Base-by-base conservation (phyloP, 1,140 invertebrate genomes). In the Schmidtea mediterranea region DNA sequence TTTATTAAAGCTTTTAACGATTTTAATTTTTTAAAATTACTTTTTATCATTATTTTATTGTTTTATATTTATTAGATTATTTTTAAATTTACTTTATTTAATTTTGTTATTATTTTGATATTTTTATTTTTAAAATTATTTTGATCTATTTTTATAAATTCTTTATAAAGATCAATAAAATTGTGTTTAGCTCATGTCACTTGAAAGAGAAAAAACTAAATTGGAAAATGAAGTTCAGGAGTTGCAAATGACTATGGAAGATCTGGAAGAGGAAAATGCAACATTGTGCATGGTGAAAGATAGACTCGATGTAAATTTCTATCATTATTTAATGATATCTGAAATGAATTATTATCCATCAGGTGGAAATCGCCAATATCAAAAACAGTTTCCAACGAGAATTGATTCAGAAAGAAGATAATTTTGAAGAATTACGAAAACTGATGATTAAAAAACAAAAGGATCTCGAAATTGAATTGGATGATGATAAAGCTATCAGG, bases 201-300 rank as follows among this genome's bases (percentile, higher is more conserved):
- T 48, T 12, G 46, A 48, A 40, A 18, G 23, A 24, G 38, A 18
- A 6, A 48, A 48, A 48, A 18, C 5, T 19, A 15, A 48, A 24
- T 24, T 48, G 5, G 16, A 18, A 13, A 40, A 37, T 15, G n/a
- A 48, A 37, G 36, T 48, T 18, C 16, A 48, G 15, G 46, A 48
- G 15, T 24, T 48, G 16, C 46, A 48, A 24, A 6, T 23, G 3
- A 15, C 15, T 6, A 15, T 48, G 12, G 46, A 48, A 18, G 46
- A 48, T 22, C 15, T 48, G 46, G 46, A 48, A 48, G 46, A 37
- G 18, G 46, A 48, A 40, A 48, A 38, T 24, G 36, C 46, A 6
- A 48, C 46, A 18, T 15, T 40, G 6, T 18, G 23, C 15, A 40
- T 48, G 46, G 24, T 22, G 36, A 40, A 48, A 18, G 16, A 48